Evolutionary conservation across 2,888 invertebrate species (phyloP), one percentile per base, ranked within the genome.

Genomic region (Idaea biselata): DNA sequence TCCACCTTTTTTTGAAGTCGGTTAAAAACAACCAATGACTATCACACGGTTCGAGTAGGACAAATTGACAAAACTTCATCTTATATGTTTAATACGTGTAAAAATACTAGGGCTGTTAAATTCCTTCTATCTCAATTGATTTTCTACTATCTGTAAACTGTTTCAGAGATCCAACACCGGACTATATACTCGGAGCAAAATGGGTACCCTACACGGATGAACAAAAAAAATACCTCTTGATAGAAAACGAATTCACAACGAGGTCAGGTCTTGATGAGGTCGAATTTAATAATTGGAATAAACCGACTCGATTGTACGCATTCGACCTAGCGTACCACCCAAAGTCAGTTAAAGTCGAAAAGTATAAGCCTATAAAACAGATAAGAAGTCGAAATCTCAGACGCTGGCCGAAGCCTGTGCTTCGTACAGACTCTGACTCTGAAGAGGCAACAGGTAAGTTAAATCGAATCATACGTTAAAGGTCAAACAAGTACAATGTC

Each of bases 151-250:
- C n/a, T n/a, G n/a, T n/a, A n/a, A n/a, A n/a, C n/a, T n/a, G 60
- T 78, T 78, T 16, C 69, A 86, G 87, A 3, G 75, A 87, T 63
- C 86, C 86, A 3, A 86, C 86, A 2, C 84, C 83, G 6, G 80
- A 84, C 62, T 61, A 69, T 1, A 66, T 66, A 7, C 65, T 83
- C 0, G 81, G 76, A 2, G 74, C 65, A 0, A 67, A 60, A 33
- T 87, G 87, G 87, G 55, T 32, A 1, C 82, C 82, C 0, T 87
- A 76, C 56, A 74, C 77, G 0, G n/a, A 70, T 1, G 68, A 82
- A 4, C 64, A 68, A 7, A 75, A 82, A 62, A 67, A 79, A 8
- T 87, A 77, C 60, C 55, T 87, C 61, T 78, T 83, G 5, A 81
- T 87, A 5, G 82, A 80, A 0, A 78, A 82, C 56, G 33, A 72